These are phyloP conservation scores for Drosophila rubida DNA, from an alignment of 2,888 invertebrate genomes.

Conservation along the genomic window DNA sequence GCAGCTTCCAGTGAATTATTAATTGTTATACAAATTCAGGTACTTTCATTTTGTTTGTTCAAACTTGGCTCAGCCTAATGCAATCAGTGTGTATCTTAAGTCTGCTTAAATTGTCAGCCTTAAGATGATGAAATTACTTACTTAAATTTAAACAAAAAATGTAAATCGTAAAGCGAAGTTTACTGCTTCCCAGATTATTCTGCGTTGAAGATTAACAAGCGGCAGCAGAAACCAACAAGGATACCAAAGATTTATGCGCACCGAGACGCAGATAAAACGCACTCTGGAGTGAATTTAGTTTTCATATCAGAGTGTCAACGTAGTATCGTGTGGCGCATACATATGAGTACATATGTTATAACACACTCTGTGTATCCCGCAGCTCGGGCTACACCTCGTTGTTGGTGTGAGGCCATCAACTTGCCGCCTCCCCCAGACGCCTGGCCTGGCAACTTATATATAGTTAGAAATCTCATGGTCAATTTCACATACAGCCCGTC, in stretches of 20 bases:
- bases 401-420: conserved; percentile 23
- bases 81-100: conserved; percentile 35
- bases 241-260: conserved; percentile 32
- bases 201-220: conserved; percentile 11
- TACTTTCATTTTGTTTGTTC: too few species aligned
- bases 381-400: conserved; percentile 1
- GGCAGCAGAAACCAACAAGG: conserved; percentile 18
- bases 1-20: too few species aligned
- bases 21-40: too few species aligned
- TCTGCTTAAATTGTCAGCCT: conserved; percentile 40
- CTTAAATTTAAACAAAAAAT: too few species aligned
- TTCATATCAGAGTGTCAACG: conserved; percentile 40
- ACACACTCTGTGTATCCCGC: conserved; percentile 4
- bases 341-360: neutral
- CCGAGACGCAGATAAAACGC: conserved; percentile 38
- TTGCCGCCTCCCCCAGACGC: too few species aligned
- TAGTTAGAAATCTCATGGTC: conserved; percentile 63
- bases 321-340: conserved; percentile 19
- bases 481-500: conserved; percentile 50
- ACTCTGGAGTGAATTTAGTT: conserved; percentile 39
- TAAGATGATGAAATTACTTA: neutral
- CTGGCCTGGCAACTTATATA: neutral
- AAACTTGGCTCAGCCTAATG: too few species aligned
- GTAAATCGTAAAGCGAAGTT: too few species aligned
- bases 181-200: too few species aligned